These are phyloP conservation scores for Tapirus indicus DNA, from an alignment of 2,797 vertebrate genomes.

Conservation along the genomic window DNA sequence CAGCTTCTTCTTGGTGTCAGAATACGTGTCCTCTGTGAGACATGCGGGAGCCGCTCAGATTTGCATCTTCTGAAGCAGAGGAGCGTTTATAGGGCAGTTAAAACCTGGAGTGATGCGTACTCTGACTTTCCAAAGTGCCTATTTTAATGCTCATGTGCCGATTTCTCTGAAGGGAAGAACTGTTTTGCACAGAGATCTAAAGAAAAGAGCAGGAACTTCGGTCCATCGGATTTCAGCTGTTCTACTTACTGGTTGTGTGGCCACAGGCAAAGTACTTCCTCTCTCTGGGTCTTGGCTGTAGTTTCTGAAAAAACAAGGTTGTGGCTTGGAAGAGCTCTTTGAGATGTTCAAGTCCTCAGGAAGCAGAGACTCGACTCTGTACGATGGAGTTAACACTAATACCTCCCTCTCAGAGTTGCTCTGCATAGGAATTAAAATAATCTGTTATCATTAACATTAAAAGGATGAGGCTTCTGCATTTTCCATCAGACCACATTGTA, in stretches of 20 bases:
- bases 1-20: constrained; percentile 57
- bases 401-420: neutral
- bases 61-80: neutral
- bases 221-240: neutral
- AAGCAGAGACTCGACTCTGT: neutral
- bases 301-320: neutral
- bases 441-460: neutral
- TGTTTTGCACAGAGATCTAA: neutral
- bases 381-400: neutral
- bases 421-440: neutral
- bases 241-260: neutral
- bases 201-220: neutral
- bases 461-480: neutral
- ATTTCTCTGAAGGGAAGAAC: constrained; percentile 20
- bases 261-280: neutral
- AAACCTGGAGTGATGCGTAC: neutral
- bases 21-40: constrained; percentile 33
- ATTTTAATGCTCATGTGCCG: neutral
- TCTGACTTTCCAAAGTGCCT: constrained; percentile 19
- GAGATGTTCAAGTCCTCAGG: neutral
- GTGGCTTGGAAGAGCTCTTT: constrained; percentile 6
- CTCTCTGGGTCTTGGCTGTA: neutral
- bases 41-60: neutral
- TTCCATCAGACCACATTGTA: neutral
- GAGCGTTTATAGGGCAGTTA: constrained; percentile 37